Evolutionary conservation across 2,113 vertebrate genomes (phyloP).

Genomic region (Rhinoptilus africanus): DNA sequence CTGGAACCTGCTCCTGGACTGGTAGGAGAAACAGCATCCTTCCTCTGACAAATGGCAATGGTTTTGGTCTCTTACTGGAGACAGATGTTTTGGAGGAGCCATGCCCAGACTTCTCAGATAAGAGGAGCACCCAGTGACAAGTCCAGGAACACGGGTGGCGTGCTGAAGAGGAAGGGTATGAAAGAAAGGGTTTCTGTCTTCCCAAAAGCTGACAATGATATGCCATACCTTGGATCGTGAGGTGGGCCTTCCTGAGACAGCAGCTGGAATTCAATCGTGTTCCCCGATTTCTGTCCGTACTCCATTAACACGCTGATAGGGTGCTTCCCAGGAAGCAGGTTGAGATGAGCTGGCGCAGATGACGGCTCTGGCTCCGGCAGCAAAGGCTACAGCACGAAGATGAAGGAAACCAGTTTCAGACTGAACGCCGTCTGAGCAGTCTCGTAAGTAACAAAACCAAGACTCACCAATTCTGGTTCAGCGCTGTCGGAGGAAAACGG

Average conservation of each 20-base stretch:
- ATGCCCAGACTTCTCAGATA: not conserved
- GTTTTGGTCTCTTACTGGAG: not conserved
- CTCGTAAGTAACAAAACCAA: not conserved
- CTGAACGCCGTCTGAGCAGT: not conserved
- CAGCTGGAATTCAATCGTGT: constrained; percentile 87
- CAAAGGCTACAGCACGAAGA: not conserved
- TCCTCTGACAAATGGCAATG: not conserved
- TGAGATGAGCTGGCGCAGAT: constrained; percentile 1
- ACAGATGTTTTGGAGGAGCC: not conserved
- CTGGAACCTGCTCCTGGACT: not conserved
- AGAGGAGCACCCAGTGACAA: not conserved
- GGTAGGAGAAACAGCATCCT: not conserved
- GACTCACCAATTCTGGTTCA: not conserved
- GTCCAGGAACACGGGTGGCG: rapidly evolving
- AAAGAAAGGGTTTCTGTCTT: not conserved
- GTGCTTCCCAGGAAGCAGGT: constrained; percentile 86
- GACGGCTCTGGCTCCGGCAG: constrained; percentile 60
- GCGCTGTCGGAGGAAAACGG: not conserved
- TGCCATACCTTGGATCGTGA: constrained; percentile 89
- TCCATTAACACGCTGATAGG: constrained; percentile 91
- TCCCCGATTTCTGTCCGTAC: constrained; percentile 89
- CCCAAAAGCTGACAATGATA: not conserved
- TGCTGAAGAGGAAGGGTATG: not conserved
- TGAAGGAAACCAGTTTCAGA: not conserved
- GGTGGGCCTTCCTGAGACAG: constrained; percentile 91